Evolutionary conservation across 2,113 vertebrate species (phyloP), one percentile per base, ranked within the genome.

Genomic region (Semnopithecus entellus): DNA sequence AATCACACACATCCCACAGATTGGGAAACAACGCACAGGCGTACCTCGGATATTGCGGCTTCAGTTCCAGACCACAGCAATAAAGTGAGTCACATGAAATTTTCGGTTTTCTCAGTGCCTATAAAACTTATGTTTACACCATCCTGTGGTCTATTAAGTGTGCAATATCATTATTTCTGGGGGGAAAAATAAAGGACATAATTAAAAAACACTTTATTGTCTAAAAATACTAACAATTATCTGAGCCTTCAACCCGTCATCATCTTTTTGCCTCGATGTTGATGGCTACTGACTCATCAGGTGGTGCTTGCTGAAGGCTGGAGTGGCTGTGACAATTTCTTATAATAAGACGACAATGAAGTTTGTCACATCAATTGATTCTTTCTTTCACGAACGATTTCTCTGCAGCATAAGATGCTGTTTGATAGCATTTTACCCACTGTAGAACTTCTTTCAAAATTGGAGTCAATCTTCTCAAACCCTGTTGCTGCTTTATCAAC

Each of bases 1-100:
- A 76, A 35, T 43, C 78, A 18, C 13, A 10, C 5, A 5, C 0
- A 0, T 43, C 55, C 48, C 70, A 6, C 6, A 43, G 27, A 27
- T 1, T 27, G 32, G 38, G n/a, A 50, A 83, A 4, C 35, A 27
- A 35, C 3, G 3, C 25, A 25, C 40, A 45, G 40, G 40, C 12
- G 18, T 35, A 35, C 16, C 32, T 68, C 3, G 7, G 66, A 68
- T 68, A 18, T 68, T 68, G 32, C 3, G 6, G 32, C 32, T 68
- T 68, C 66, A 68, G 32, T 68, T 68, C 64, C 32, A 18, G 66
- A 68, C 66, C 66, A 68, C 66, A 17, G 32, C 66, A n/a, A 68
- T 8, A n/a, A 61, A 32, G 43, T 30, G 7, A 48, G 45, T 48
- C 43, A 76, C 3, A 9, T 16, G 0, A 48, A 17, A 30, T 25